A percentile compares a stretch with the other conserved stretches of the same genome.
phyloP scores from a whole-genome alignment of 1,140 invertebrate species.

The Tachypleus tridentatus region DNA sequence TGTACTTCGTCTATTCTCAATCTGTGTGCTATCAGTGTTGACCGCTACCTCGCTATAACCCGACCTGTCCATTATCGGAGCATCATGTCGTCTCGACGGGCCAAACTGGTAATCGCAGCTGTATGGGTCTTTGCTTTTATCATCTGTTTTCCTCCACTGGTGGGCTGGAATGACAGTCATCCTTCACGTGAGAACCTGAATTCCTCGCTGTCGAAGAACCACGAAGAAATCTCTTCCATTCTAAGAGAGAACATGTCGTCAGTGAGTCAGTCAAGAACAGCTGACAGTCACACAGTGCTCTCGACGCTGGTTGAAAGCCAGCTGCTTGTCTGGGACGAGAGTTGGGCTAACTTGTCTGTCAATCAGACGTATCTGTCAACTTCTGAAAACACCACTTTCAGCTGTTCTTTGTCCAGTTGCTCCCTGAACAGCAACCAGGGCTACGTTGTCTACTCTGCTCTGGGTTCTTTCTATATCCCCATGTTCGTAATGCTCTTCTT shows the following conservation, averaged over 20 bases:
- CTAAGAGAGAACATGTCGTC: no score
- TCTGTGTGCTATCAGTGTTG: conserved; percentile 63
- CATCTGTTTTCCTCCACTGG: conserved; percentile 82
- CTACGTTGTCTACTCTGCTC: conserved; percentile 68
- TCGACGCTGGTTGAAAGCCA: no score
- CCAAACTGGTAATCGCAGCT: conserved; percentile 71
- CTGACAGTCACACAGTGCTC: no score
- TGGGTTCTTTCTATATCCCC: conserved; percentile 91
- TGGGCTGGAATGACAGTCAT: conserved; percentile 34
- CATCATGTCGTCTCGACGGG: conserved; percentile 78
- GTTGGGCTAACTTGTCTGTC: no score
- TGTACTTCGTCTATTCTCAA: conserved; percentile 89
- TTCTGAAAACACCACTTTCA: not conserved
- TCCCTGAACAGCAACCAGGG: conserved; percentile 79
- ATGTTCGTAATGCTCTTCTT: conserved; percentile 94
- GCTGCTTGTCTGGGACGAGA: no score
- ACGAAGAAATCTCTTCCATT: not conserved
- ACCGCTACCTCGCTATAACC: conserved; percentile 87
- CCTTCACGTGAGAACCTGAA: conserved; percentile 71
- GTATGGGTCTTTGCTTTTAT: conserved; percentile 92
- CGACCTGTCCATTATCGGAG: conserved; percentile 79
- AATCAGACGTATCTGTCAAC: no score
- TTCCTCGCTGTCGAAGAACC: conserved; percentile 25
- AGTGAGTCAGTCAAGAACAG: not conserved
- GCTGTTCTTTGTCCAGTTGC: conserved; percentile 39